Evolutionary conservation across 1,140 invertebrate genomes (phyloP), one percentile per base, ranked within the genome.

Genomic region (Bombus polaris): DNA sequence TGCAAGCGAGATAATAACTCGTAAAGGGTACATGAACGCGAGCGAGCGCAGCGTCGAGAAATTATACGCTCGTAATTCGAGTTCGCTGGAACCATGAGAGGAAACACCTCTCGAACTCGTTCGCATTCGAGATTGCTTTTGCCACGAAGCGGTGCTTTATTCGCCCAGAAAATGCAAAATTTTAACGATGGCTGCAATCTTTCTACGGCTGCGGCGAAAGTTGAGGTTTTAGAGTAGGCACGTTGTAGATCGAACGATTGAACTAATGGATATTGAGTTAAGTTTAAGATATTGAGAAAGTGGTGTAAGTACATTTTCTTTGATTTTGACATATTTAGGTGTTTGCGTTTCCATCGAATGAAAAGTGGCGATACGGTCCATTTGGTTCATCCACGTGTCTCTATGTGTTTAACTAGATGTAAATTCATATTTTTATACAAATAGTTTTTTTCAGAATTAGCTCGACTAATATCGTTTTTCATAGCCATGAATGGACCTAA

Each of bases 1-100:
- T 81, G 65, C 72, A n/a, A 76, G 72, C 53, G 57, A 70, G 65
- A 72, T 88, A 88, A 88, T 88, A 88, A 82, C 78, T 88, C 73
- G 65, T 57, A 71, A 79, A 65, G 37, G 37, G 62, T 72, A 57
- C 76, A 57, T 47, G 72, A 81, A 65, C 18, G 79, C 44, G 62
- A 88, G 47, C 62, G 57, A 74, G 76, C 35, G 66, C 72, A 66
- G 81, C n/a, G 68, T 59, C 66, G 59, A 87, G 75, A 72, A 87
- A 88, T 88, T 87, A 88, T 72, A 87, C 70, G 85, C 85, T 88
- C 85, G 68, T 88, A 88, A 88, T 83, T 83, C 47, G 85, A 88
- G 87, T 87, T 87, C 37, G 83, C 32, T 53, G 72, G 37, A 76
- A 81, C 79, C 85, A 68, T 35, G 39, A 72, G 76, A 73, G 74